Conservation (phyloP, 1,140 invertebrate genomes). For the Drosophila orosa region DNA sequence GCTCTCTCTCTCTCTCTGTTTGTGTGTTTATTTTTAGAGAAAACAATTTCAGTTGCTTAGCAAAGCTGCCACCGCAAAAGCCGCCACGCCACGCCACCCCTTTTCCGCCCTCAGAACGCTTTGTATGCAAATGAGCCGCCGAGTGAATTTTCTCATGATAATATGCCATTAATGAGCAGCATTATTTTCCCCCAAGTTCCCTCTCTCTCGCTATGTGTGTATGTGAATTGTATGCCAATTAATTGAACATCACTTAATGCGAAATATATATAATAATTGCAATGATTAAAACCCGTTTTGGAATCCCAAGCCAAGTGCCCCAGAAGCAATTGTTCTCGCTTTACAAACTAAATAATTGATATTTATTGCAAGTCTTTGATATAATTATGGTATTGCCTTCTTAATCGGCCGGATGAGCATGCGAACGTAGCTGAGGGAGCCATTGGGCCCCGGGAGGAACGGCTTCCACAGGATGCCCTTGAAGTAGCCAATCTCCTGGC, state of each 20-base stretch:
- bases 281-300: constrained; percentile 53
- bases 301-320: constrained; percentile 10
- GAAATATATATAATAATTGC: constrained; percentile 48
- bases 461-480: constrained; percentile 70
- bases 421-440: constrained; percentile 60
- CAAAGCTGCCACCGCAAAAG: constrained; percentile 17
- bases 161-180: constrained; percentile 49
- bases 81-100: background rate
- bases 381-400: background rate
- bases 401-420: constrained; percentile 63
- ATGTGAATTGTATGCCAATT: constrained; percentile 41
- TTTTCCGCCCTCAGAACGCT: background rate
- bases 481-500: constrained; percentile 48
- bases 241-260: constrained; percentile 44
- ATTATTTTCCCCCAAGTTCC: constrained; percentile 14
- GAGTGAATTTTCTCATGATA: constrained; percentile 45
- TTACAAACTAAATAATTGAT: constrained; percentile 4
- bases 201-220: background rate
- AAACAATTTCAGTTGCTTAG: constrained; percentile 51
- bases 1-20: no score
- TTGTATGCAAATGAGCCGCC: constrained; percentile 53
- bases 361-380: constrained; percentile 24
- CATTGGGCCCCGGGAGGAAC: constrained; percentile 59
- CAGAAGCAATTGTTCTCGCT: background rate
- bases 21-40: constrained; percentile 31